These are phyloP conservation scores for Chiroxiphia lanceolata DNA, from an alignment of 2,797 vertebrate genomes.

Conservation along the genomic window DNA sequence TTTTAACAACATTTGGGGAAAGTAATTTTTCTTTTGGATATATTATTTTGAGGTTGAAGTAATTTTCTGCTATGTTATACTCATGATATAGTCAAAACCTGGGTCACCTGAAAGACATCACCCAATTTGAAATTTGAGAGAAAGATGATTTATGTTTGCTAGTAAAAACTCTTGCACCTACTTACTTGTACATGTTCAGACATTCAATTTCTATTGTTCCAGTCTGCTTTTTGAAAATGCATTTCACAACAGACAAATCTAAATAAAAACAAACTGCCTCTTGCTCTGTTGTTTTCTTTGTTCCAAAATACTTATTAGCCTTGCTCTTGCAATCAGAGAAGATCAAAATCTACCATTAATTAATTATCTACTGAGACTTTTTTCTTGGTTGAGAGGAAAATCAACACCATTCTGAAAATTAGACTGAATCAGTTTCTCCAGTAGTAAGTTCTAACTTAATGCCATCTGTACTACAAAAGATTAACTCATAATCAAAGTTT, in stretches of 20 bases:
- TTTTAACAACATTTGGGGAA: background rate
- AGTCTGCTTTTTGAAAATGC: background rate
- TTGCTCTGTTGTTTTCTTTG: background rate
- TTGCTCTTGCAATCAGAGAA: background rate
- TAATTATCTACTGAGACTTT: background rate
- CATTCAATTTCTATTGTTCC: background rate
- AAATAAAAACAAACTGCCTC: background rate
- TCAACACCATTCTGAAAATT: background rate
- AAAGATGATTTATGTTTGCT: background rate
- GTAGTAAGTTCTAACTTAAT: background rate
- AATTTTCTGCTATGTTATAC: background rate
- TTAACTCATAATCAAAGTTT: conserved; percentile 38
- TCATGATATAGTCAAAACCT: background rate
- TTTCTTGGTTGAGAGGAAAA: background rate
- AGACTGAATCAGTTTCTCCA: background rate
- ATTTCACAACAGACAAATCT: background rate
- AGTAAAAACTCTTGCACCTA: background rate
- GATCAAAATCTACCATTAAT: background rate
- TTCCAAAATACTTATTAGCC: background rate
- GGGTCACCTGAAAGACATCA: background rate
- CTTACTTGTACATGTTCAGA: background rate
- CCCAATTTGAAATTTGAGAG: background rate
- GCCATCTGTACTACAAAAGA: background rate
- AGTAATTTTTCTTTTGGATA: background rate
- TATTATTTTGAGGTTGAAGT: background rate